Evolutionary conservation across 2,797 vertebrate genomes (phyloP), one percentile per base, ranked within the genome.

Genomic region (Trachurus trachurus): DNA sequence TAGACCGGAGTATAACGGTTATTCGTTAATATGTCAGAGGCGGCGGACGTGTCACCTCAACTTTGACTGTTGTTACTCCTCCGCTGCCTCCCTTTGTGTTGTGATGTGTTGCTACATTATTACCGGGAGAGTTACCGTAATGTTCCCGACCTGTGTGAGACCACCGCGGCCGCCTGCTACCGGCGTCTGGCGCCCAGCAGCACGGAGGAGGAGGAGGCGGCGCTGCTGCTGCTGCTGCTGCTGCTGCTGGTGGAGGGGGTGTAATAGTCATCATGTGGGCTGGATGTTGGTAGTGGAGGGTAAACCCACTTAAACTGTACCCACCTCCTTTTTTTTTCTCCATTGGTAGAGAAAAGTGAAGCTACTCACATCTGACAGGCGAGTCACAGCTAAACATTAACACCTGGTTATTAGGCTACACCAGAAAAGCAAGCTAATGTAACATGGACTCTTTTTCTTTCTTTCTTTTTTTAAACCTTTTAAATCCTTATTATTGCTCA

Each of bases 211-310:
- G 26, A 26, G 26, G 26, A n/a, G n/a, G n/a, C n/a, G n/a, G n/a
- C n/a, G n/a, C n/a, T n/a, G n/a, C n/a, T n/a, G n/a, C n/a, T n/a
- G n/a, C n/a, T n/a, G n/a, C n/a, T n/a, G n/a, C n/a, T n/a, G n/a
- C n/a, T 3, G 26, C 26, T 26, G 26, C 26, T 26, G 26, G 26
- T 26, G 26, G 26, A 47, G n/a, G 62, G 15, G 45, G 69, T 79
- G 69, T 79, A 19, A 76, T 78, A 12, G 39, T 45, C 13, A 69
- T 74, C 42, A 21, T 72, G 72, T 81, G 83, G 80, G 67, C 72
- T 16, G 65, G 71, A 71, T 71, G 78, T 26, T 52, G 65, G 50
- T 22, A 44, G 65, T 58, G 71, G 39, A 78, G 68, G 58, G 7
- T 69, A 42, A 86, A 74, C 70, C 79, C 74, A 66, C 52, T 69